Evolutionary conservation across 2,113 vertebrate species (phyloP), one percentile per base, ranked within the genome.

Genomic region (Telmatochromis sp.): DNA sequence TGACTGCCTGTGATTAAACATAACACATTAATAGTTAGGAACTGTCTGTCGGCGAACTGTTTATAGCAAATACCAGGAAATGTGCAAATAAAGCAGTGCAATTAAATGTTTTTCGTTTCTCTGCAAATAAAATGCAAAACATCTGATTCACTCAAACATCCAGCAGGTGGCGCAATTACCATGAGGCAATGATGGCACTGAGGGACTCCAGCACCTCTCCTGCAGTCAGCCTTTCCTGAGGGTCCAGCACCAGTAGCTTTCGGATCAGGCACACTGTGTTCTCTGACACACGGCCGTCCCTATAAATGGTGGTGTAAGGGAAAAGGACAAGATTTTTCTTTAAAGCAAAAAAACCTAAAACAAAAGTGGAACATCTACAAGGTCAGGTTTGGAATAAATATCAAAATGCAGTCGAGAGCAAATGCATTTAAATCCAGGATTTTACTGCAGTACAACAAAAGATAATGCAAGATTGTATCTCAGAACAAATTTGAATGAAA

Each of bases 241-340:
- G 98, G 85, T 99, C 99, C 85, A 99, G 95, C 87, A 99, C 98
- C 83, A 99, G 96, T 94, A 99, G 97, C 87, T 99, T 99, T 70
- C 98, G 97, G 94, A 99, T 99, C 94, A 99, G 97, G 95, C 98
- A 98, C 93, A 99, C 99, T 0, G 99, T 99, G 96, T 97, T 99
- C 85, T 99, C 99, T 0, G 99, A 99, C 92, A 99, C 98, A 3
- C 99, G 97, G 2, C 98, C 98, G 1, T 99, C 98, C 95, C 99
- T 99, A 94, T 4, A 60, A 42, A 45, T 63, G 8, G 55, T 33
- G 73, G 31, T 21, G 26, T 23, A 78, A 45, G 21, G 23, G 9
- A 21, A 31, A 54, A 4, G 47, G 23, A 51, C 5, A 7, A 2
- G 60, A 63, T 53, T 82, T 40, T 70, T 70, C 21, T 45, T 73